Conservation (phyloP, 2,888 invertebrate genomes). For the Papilio elwesi region DNA sequence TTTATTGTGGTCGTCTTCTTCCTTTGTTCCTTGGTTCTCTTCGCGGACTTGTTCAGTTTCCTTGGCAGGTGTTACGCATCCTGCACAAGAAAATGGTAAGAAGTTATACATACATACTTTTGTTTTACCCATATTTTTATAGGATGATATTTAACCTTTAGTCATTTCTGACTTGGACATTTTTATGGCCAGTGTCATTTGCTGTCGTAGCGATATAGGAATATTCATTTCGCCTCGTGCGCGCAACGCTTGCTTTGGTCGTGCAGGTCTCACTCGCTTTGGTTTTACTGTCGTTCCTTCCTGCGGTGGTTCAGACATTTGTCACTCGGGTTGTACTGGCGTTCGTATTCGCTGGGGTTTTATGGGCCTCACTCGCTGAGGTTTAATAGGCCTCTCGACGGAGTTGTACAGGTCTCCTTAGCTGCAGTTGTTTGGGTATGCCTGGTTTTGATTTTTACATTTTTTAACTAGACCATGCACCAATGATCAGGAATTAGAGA, state of each 20-base stretch:
- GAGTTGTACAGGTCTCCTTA: not conserved
- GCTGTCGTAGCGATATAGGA: conserved; percentile 93
- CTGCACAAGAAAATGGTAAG: conserved; percentile 67
- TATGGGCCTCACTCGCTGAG: not conserved
- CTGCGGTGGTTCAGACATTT: too few relatives aligned
- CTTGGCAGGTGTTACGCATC: conserved; percentile 71
- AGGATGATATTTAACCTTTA: conserved; percentile 65
- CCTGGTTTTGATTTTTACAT: too few relatives aligned
- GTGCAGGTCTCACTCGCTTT: too few relatives aligned
- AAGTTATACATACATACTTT: conserved; percentile 52
- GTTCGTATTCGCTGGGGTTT: not conserved
- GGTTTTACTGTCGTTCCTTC: too few relatives aligned
- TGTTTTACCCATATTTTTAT: conserved; percentile 27
- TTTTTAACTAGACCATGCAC: too few relatives aligned
- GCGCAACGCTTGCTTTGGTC: too few relatives aligned
- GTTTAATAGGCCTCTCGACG: too few relatives aligned
- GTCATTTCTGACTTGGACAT: conserved; percentile 88
- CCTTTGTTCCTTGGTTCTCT: too few relatives aligned
- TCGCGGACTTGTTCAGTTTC: conserved; percentile 86
- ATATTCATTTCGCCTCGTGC: too few relatives aligned
- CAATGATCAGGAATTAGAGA: too few relatives aligned
- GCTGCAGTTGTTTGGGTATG: not conserved
- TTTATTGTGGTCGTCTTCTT: conserved; percentile 85
- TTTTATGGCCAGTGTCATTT: conserved; percentile 94
- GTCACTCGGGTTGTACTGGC: not conserved